These are phyloP conservation scores for Ectropis grisescens DNA, from an alignment of 1,140 invertebrate species.

Conservation along the genomic window DNA sequence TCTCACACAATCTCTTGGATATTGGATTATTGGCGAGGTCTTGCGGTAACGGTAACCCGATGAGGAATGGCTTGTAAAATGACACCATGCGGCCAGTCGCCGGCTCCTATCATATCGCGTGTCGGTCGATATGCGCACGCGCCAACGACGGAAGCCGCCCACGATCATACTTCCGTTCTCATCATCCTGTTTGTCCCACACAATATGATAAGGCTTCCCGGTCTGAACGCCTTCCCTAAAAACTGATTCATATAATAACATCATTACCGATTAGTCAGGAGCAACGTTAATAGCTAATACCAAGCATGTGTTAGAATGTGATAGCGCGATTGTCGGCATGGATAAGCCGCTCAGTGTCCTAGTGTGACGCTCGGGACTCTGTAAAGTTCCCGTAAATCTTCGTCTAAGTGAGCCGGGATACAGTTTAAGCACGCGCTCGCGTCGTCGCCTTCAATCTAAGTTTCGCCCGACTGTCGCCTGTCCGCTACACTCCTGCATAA, in stretches of 20 bases:
- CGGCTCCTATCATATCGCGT: constrained; percentile 18
- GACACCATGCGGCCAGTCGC: constrained; percentile 20
- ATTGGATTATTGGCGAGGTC: too few relatives aligned
- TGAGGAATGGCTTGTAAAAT: constrained; percentile 24
- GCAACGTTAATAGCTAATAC: too few relatives aligned
- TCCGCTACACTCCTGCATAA: constrained; percentile 57
- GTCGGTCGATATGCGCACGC: constrained; percentile 41
- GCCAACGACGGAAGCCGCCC: constrained; percentile 47
- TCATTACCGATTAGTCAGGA: too few relatives aligned
- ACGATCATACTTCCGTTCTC: constrained; percentile 31
- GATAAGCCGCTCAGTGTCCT: constrained; percentile 12
- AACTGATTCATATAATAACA: too few relatives aligned
- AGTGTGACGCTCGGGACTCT: constrained; percentile 7
- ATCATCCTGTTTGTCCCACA: constrained; percentile 7
- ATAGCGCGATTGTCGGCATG: constrained; percentile 2
- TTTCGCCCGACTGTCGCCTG: constrained; percentile 39
- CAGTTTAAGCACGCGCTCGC: constrained; percentile 58
- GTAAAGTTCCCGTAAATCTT: constrained; percentile 54
- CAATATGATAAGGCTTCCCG: constrained; percentile 51
- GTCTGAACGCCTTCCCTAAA: constrained; percentile 13
- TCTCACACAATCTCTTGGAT: too few relatives aligned
- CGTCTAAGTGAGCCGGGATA: constrained; percentile 40
- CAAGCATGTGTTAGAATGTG: too few relatives aligned
- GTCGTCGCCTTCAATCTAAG: constrained; percentile 64
- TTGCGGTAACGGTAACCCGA: constrained; percentile 14